phyloP scores from a whole-genome alignment of 2,797 vertebrate genomes.

The Gymnopithys bicolor region DNA sequence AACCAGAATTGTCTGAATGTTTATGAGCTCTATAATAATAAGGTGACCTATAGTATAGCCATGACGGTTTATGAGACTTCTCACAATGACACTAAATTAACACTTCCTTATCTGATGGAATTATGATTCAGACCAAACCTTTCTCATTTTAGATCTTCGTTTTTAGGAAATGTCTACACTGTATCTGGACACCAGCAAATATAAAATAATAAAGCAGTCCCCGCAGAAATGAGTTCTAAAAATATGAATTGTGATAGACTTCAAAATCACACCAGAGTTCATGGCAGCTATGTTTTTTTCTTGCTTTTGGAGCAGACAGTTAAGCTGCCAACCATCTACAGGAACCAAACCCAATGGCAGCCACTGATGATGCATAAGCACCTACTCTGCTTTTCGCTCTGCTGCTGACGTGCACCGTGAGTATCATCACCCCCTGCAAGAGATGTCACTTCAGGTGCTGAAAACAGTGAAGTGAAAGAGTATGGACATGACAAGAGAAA shows the following conservation, averaged over 20 bases:
- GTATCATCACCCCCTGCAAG: neutral
- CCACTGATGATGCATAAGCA: neutral
- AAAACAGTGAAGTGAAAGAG: neutral
- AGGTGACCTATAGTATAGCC: neutral
- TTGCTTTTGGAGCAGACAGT: neutral
- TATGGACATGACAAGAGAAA: neutral
- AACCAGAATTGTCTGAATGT: neutral
- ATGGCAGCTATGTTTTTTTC: neutral
- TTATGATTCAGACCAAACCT: rapidly evolving
- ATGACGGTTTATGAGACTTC: neutral
- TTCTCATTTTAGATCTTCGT: neutral
- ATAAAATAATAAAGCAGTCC: neutral
- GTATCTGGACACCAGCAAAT: neutral
- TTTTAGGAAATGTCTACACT: neutral
- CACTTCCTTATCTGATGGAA: neutral
- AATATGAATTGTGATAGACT: neutral
- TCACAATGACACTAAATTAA: neutral
- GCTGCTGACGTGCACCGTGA: neutral
- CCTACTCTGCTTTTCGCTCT: neutral
- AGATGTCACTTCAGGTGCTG: neutral
- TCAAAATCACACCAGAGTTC: neutral
- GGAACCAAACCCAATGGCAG: neutral
- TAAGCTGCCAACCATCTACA: neutral
- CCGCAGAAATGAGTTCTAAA: neutral
- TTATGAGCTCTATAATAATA: neutral